Conservation (phyloP, 1,140 invertebrate genomes). For the Cherax destructor region DNA sequence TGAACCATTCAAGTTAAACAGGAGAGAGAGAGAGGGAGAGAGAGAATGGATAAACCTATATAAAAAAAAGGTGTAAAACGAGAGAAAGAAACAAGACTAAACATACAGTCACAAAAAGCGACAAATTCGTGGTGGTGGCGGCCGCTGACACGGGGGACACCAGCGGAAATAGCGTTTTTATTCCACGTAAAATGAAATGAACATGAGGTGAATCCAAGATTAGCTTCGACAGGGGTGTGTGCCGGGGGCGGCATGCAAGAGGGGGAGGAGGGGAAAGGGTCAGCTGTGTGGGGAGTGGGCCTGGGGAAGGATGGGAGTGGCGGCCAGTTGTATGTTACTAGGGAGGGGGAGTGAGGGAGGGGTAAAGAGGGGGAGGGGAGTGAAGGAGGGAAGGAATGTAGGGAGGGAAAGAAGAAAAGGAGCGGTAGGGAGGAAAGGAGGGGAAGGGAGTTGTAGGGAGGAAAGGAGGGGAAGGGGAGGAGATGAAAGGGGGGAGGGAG, state of each 20-base stretch:
- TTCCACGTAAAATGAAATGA: conserved; percentile 61
- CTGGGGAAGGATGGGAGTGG: not conserved
- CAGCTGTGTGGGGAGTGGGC: no score
- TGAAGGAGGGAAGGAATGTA: no score
- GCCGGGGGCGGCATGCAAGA: not conserved
- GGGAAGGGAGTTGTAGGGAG: not conserved
- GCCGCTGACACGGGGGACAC: conserved; percentile 39
- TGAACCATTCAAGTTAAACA: not conserved
- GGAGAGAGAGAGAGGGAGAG: not conserved
- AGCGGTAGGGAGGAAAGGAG: no score
- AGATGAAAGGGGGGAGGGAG: no score
- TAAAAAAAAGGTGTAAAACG: not conserved
- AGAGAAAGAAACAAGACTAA: not conserved
- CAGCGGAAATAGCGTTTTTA: conserved; percentile 64
- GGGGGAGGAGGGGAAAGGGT: not conserved
- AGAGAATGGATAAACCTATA: not conserved
- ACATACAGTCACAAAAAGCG: not conserved
- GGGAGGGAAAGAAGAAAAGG: not conserved
- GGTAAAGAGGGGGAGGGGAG: no score
- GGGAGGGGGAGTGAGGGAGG: not conserved
- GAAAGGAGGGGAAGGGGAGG: no score
- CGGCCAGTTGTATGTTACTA: not conserved
- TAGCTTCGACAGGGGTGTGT: conserved; percentile 50
- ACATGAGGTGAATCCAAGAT: conserved; percentile 65
- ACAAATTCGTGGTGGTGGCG: conserved; percentile 24